Conservation (phyloP, 2,113 vertebrate genomes). For the Callorhinus ursinus region DNA sequence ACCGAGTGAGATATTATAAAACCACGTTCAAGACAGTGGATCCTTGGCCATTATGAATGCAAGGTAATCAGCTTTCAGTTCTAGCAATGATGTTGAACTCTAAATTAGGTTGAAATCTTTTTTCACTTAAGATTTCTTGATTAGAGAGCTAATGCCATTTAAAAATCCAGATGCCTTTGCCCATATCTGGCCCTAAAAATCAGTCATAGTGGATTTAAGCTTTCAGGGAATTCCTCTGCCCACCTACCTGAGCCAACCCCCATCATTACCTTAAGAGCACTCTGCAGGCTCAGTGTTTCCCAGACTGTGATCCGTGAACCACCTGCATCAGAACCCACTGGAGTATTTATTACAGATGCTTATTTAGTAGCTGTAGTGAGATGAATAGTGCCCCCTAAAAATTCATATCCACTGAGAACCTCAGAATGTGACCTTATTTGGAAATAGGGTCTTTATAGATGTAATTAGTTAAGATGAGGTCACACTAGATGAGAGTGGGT, state of each 20-base stretch:
- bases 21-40: neutral
- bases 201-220: neutral
- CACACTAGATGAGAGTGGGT: neutral
- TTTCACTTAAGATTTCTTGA: conserved; percentile 41
- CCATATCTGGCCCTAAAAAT: neutral
- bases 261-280: neutral
- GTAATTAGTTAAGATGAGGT: neutral
- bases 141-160: neutral
- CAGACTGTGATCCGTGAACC: neutral
- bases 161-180: neutral
- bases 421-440: neutral
- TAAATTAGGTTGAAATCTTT: conserved; percentile 43
- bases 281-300: neutral
- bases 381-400: neutral
- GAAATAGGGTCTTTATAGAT: neutral
- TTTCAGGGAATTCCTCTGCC: neutral
- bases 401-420: neutral
- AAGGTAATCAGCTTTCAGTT: neutral
- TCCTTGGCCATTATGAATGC: neutral
- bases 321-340: neutral
- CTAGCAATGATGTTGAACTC: neutral
- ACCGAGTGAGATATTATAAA: neutral
- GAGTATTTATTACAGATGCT: neutral
- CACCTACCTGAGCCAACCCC: neutral
- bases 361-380: neutral